Percentiles rank a stretch among this genome's conserved stretches.
phyloP scores from a whole-genome alignment of 2,888 invertebrate species.

The Trachelus troglodyta region DNA sequence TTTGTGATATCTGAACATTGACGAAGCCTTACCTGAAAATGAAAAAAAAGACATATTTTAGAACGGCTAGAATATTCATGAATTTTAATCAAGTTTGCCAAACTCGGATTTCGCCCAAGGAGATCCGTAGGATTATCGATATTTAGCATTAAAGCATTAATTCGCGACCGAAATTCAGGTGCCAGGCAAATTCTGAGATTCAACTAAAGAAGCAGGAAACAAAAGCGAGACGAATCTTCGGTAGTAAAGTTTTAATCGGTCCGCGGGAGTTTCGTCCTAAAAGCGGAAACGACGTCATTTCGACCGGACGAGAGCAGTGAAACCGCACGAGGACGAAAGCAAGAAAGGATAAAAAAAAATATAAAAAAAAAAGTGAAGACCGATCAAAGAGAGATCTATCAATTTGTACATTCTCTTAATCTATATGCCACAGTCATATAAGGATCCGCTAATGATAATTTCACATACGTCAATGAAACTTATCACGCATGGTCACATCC shows the following conservation, averaged over 20 bases:
- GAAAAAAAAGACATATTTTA: background rate
- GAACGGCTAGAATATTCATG: background rate
- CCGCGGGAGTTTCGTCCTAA: background rate
- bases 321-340: background rate
- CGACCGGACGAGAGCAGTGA: background rate
- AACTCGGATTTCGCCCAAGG: background rate
- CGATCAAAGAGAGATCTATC: background rate
- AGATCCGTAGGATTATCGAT: background rate
- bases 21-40: background rate
- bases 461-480: background rate
- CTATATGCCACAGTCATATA: background rate
- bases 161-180: background rate
- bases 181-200: background rate
- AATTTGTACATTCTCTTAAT: background rate
- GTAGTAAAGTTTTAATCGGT: slow-evolving; percentile 1
- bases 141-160: background rate
- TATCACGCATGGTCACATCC: background rate
- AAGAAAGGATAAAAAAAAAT: background rate
- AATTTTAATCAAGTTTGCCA: background rate
- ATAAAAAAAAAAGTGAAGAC: background rate
- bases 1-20: background rate
- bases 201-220: slow-evolving; percentile 7
- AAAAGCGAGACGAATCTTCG: background rate
- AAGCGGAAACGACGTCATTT: background rate
- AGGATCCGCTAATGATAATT: background rate